Base-by-base conservation (phyloP, 1,140 invertebrate genomes). In the Globodera ellingtonae region DNA sequence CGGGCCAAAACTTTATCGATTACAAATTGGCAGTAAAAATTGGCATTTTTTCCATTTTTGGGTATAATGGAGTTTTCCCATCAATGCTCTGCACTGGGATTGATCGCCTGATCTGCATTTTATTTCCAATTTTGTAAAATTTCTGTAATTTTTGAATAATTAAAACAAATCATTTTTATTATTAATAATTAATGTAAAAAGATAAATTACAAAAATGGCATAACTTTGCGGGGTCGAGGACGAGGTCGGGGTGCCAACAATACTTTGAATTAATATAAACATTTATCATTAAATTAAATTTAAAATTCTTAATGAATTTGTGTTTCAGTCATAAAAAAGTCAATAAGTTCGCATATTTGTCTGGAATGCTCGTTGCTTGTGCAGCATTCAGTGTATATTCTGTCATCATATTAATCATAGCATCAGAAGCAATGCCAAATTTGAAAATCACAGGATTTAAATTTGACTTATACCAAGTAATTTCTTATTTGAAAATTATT, bases 1-100 rank as follows among this genome's bases (percentile, higher is more conserved):
- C 4, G 35, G 79, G 79, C 24, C 48, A 75, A 35, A 80, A 80
- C 69, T 78, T 80, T 18, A 80, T 80, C 24, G 59, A 67, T 21
- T 77, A 69, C 24, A 1, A 7, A 18, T 18, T 70, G 35, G 67
- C 67, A 35, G 67, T 44, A 18, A 9, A 70, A 47, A 35, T 70
- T 47, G 10, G 35, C 18, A 10, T 18, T 15, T 21, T 21, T 4
- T 70, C 35, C 3, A 6, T 70, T 70, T 2, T 70, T 47, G 46
- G 24, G 3, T 10, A 24, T 15, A 9, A 35, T 6, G 10, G 5
- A 6, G 18, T 70, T 7, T 13, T 13, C 4, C 24, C 24, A 18
- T 6, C 24, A 13, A 70, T 70, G 67, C 18, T 70, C 1, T 62
- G 56, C 18, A 62, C 9, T 70, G 67, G 67, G 4, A 13, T 70